Evolutionary conservation across 2,888 invertebrate species (phyloP).

Genomic region (Morpho helenor): DNA sequence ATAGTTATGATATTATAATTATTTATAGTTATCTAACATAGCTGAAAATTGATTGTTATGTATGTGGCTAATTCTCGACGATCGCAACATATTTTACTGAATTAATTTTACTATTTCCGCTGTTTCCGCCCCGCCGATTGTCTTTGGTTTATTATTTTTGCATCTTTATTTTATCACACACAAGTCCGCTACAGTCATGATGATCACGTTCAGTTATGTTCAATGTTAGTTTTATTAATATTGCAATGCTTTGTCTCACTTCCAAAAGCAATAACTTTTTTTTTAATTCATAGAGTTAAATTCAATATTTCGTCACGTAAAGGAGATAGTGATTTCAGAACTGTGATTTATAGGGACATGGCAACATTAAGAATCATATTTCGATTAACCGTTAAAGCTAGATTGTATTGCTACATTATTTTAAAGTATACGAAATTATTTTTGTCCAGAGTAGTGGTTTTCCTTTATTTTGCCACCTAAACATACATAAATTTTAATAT

Average conservation of each 20-base stretch:
- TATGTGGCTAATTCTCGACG: conserved; percentile 75
- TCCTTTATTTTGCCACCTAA: too few species aligned
- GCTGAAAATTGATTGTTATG: conserved; percentile 73
- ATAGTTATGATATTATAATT: conserved; percentile 9
- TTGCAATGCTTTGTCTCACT: conserved; percentile 49
- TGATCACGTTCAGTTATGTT: conserved; percentile 74
- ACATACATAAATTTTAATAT: too few species aligned
- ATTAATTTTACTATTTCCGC: conserved; percentile 10
- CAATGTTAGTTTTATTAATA: conserved; percentile 22
- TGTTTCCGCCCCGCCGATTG: conserved; percentile 1
- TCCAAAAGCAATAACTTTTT: conserved; percentile 15
- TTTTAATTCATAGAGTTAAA: background rate
- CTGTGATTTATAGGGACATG: background rate
- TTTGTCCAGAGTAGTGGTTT: too few species aligned
- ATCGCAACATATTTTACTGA: conserved; percentile 39
- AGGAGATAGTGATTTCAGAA: conserved; percentile 1
- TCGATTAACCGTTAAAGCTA: background rate
- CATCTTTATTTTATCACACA: conserved; percentile 8
- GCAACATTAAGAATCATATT: too few species aligned
- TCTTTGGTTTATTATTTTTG: background rate
- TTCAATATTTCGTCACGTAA: background rate
- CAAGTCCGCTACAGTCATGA: conserved; percentile 57
- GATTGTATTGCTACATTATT: too few species aligned
- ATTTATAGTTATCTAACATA: conserved; percentile 45
- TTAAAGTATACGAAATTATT: too few species aligned